Percentiles rank a stretch among this genome's conserved stretches.
Conservation (phyloP, 1,140 invertebrate genomes). For the Cyclargus thomasi region DNA sequence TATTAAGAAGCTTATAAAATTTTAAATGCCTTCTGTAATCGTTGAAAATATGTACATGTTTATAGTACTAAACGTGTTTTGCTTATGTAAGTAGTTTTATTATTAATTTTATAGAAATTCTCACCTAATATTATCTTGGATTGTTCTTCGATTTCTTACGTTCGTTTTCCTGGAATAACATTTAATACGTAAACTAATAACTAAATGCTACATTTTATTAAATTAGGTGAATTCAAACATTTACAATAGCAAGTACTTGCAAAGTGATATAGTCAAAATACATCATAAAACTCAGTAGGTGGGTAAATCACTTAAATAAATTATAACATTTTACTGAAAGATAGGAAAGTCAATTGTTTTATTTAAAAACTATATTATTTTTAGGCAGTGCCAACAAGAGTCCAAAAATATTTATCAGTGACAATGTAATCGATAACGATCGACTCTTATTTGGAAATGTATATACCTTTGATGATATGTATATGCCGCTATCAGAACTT, state of each 20-base stretch:
- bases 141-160: neutral
- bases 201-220: no score
- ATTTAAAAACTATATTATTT: neutral
- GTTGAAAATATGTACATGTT: neutral
- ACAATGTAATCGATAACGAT: constrained; percentile 25
- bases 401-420: neutral
- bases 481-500: constrained; percentile 24
- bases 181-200: no score
- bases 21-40: neutral
- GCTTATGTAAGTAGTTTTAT: neutral
- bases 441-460: constrained; percentile 28
- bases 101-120: neutral
- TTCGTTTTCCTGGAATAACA: neutral
- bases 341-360: neutral
- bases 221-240: no score
- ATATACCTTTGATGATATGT: constrained; percentile 27
- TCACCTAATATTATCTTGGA: neutral
- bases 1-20: neutral
- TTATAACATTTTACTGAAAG: neutral
- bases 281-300: no score
- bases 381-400: neutral
- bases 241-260: no score
- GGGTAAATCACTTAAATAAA: no score
- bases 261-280: no score
- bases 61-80: neutral